Evolutionary conservation across 2,888 invertebrate species (phyloP).

Genomic region (Drosophila demipolita): DNA sequence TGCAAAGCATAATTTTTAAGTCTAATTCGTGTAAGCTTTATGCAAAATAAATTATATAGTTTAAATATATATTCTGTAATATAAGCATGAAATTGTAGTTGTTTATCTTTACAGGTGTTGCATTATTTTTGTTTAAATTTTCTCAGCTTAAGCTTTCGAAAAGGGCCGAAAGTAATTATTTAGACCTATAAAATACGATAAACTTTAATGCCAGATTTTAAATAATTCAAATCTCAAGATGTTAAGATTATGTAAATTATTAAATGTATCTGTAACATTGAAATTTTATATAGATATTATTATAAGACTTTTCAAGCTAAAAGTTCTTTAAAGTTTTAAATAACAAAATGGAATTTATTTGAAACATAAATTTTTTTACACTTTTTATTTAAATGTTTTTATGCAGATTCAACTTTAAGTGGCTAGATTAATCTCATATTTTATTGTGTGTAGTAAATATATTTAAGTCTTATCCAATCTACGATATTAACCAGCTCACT

Average conservation of each 20-base stretch:
- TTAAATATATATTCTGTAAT: not conserved
- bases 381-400: not conserved
- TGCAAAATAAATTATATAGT: not conserved
- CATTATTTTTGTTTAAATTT: not conserved
- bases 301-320: not conserved
- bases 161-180: not conserved
- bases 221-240: not conserved
- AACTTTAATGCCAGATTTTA: too few relatives aligned
- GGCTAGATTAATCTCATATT: conserved; percentile 34
- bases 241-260: not conserved
- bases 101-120: not conserved
- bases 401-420: conserved; percentile 16
- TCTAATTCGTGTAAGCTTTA: not conserved
- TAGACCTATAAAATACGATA: not conserved
- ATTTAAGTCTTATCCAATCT: conserved; percentile 37
- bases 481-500: conserved; percentile 45
- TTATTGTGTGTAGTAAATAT: conserved; percentile 1
- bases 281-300: not conserved
- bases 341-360: not conserved
- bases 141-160: not conserved
- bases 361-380: not conserved
- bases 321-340: not conserved
- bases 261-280: not conserved
- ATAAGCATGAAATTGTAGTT: not conserved
- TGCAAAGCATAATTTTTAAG: not conserved